Percentiles rank a stretch among this genome's conserved stretches.
Conservation (phyloP, 2,113 vertebrate genomes). For the Lasiurus cinereus region DNA sequence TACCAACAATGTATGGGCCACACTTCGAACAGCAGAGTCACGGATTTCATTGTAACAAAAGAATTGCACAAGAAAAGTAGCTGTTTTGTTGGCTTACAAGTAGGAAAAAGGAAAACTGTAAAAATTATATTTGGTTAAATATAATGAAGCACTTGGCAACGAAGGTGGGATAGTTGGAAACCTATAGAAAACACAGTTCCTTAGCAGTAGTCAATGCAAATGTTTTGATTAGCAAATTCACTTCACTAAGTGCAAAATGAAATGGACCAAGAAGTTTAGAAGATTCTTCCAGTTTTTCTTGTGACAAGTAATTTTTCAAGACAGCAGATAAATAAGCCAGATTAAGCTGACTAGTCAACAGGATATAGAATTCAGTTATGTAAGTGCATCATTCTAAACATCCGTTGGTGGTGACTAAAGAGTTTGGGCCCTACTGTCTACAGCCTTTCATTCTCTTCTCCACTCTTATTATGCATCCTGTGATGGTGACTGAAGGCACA, state of each 20-base stretch:
- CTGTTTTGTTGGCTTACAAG: background rate
- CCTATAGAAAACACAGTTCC: background rate
- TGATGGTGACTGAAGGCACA: rapidly evolving
- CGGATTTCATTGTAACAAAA: background rate
- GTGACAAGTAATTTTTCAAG: background rate
- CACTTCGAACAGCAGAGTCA: background rate
- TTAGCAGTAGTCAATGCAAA: background rate
- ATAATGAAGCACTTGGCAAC: background rate
- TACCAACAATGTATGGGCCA: background rate
- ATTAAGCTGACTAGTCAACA: background rate
- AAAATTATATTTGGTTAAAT: background rate
- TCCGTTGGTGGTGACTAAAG: rapidly evolving
- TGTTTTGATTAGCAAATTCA: background rate
- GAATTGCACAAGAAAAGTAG: background rate
- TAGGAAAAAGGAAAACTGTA: background rate
- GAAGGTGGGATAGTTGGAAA: background rate
- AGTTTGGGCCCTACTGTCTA: background rate
- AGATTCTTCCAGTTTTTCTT: background rate
- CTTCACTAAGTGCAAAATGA: background rate
- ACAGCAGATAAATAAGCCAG: background rate
- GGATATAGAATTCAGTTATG: background rate
- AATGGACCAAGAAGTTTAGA: background rate
- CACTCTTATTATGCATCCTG: background rate
- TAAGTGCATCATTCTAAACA: background rate
- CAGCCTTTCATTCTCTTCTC: background rate